A percentile compares a stretch with the other conserved stretches of the same genome.
phyloP scores from a whole-genome alignment of 2,888 invertebrate species.

The Adela reaumurella region DNA sequence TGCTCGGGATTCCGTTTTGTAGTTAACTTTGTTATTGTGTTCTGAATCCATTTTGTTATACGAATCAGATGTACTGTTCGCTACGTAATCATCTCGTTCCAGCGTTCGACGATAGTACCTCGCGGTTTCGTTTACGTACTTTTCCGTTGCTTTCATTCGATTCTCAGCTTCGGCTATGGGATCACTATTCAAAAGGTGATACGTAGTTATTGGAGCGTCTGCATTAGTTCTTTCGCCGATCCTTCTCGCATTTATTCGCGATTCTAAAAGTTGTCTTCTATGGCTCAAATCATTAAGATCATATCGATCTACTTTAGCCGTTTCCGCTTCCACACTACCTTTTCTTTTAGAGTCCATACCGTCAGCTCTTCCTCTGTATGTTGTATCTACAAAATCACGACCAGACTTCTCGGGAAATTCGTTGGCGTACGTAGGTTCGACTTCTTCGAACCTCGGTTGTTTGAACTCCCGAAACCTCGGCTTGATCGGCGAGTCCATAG shows the following conservation, averaged over 20 bases:
- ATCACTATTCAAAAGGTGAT: slow-evolving; percentile 47
- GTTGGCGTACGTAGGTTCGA: slow-evolving; percentile 48
- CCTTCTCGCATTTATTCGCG: slow-evolving; percentile 65
- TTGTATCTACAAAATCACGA: slow-evolving; percentile 30
- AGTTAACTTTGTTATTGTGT: slow-evolving; percentile 33
- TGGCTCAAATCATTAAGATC: slow-evolving; percentile 65
- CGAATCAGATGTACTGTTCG: slow-evolving; percentile 50
- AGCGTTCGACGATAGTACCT: slow-evolving; percentile 55
- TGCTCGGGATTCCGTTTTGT: slow-evolving; percentile 37
- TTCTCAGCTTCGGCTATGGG: slow-evolving; percentile 43
- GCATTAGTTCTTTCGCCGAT: slow-evolving; percentile 31
- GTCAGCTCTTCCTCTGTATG: slow-evolving; percentile 59
- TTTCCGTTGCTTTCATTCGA: slow-evolving; percentile 48
- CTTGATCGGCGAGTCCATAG: slow-evolving; percentile 59
- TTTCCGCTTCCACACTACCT: slow-evolving; percentile 37
- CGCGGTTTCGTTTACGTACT: slow-evolving; percentile 55
- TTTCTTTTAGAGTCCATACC: slow-evolving; percentile 63
- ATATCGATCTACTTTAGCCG: slow-evolving; percentile 28
- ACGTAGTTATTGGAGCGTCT: slow-evolving; percentile 40
- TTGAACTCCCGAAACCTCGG: slow-evolving; percentile 61
- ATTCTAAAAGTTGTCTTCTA: slow-evolving; percentile 70
- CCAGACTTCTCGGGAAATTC: slow-evolving; percentile 30
- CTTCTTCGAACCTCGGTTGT: slow-evolving; percentile 46
- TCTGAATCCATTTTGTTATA: slow-evolving; percentile 49
- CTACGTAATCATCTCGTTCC: slow-evolving; percentile 53